Conservation (phyloP, 2,888 invertebrate genomes). For the Pandemis cinnamomeana region DNA sequence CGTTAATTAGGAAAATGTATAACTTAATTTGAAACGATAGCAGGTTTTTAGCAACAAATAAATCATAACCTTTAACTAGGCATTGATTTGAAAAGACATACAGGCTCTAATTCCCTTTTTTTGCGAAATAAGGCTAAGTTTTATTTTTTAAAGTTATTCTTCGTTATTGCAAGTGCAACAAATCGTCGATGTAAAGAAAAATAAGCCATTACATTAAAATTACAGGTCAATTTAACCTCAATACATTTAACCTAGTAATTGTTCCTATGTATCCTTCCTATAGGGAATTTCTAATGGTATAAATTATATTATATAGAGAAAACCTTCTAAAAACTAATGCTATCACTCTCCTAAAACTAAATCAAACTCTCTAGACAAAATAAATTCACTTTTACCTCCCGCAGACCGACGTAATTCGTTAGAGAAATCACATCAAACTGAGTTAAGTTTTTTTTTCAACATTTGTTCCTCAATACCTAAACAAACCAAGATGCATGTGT, state of each 20-base stretch:
- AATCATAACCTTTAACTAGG: not conserved
- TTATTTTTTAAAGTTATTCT: too few species aligned
- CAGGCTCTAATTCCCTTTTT: too few species aligned
- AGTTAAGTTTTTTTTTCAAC: constrained; percentile 40
- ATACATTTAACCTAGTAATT: too few species aligned
- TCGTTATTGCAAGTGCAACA: too few species aligned
- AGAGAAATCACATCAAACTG: constrained; percentile 39
- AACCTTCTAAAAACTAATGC: not conserved
- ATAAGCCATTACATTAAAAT: too few species aligned
- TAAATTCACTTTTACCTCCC: constrained; percentile 22
- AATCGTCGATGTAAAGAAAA: too few species aligned
- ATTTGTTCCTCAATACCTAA: constrained; percentile 55
- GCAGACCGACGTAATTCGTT: constrained; percentile 33
- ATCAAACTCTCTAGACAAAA: constrained; percentile 32
- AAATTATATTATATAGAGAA: not conserved
- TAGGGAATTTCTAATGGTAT: too few species aligned
- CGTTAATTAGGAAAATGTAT: constrained; percentile 29
- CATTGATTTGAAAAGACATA: too few species aligned
- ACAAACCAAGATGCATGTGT: constrained; percentile 56
- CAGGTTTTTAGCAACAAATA: not conserved
- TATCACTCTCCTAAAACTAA: constrained; percentile 18
- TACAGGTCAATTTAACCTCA: too few species aligned
- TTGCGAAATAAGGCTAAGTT: too few species aligned
- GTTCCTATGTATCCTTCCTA: too few species aligned
- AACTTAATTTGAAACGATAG: not conserved